These are phyloP conservation scores for Tor tambroides DNA, from an alignment of 2,113 vertebrate genomes.

Conservation along the genomic window DNA sequence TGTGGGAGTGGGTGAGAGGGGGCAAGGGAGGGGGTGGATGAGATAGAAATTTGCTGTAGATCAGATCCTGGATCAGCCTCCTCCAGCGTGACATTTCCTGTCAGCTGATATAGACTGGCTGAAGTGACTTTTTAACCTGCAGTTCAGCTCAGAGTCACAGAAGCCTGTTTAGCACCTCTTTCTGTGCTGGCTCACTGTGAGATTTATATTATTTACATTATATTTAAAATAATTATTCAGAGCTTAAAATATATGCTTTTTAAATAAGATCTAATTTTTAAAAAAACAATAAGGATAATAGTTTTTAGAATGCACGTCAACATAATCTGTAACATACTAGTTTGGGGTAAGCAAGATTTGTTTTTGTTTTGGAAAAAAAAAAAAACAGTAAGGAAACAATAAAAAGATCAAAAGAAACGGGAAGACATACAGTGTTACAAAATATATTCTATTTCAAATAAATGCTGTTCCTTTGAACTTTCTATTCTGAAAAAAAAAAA, in stretches of 20 bases:
- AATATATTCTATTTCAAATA: no score
- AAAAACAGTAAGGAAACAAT: no score
- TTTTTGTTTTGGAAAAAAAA: no score
- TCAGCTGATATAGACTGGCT: slow-evolving; percentile 50
- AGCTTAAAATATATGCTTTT: background rate
- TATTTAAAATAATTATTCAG: background rate
- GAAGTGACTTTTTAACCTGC: slow-evolving; percentile 52
- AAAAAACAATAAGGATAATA: no score
- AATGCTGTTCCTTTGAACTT: no score
- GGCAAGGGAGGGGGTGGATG: slow-evolving; percentile 57
- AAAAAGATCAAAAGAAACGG: no score
- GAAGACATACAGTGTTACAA: no score
- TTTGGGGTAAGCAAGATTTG: background rate
- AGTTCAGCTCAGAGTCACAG: slow-evolving; percentile 21
- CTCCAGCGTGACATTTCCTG: slow-evolving; percentile 60
- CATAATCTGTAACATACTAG: background rate
- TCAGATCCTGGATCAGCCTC: slow-evolving; percentile 57
- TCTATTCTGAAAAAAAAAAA: no score
- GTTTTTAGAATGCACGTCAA: background rate
- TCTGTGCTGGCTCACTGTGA: background rate
- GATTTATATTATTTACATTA: background rate
- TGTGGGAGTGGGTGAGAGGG: slow-evolving; percentile 69
- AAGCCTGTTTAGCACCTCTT: slow-evolving; percentile 11
- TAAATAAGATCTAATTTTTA: background rate
- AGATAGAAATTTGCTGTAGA: slow-evolving; percentile 65